phyloP scores from a whole-genome alignment of 2,113 vertebrate genomes.

The Acrocephalus arundinaceus region DNA sequence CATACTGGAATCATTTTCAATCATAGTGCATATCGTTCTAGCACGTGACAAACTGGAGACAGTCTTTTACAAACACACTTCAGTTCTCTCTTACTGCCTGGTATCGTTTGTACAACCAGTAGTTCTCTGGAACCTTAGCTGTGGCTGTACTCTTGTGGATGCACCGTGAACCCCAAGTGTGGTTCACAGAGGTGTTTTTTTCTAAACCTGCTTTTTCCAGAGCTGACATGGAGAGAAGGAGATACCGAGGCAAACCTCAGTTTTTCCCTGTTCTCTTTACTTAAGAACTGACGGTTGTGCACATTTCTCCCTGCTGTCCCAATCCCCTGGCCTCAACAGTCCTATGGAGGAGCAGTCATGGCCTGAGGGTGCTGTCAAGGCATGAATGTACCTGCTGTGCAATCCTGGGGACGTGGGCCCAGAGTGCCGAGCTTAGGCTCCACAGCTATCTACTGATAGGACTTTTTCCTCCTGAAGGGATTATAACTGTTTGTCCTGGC shows the following conservation, averaged over 20 bases:
- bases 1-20: background rate
- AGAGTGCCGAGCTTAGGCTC: background rate
- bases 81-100: background rate
- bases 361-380: background rate
- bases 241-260: background rate
- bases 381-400: background rate
- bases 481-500: background rate
- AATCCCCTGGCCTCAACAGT: background rate
- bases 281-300: background rate
- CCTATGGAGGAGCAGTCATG: background rate
- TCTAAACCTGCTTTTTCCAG: background rate
- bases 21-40: background rate
- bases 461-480: background rate
- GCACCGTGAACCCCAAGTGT: background rate
- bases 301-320: background rate
- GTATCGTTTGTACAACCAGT: background rate
- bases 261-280: background rate
- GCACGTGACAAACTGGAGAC: background rate
- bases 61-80: background rate
- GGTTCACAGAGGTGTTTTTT: background rate
- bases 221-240: background rate
- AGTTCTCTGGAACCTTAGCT: background rate
- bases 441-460: background rate
- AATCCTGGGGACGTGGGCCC: background rate
- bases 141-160: background rate